Base-by-base conservation (phyloP, 2,888 invertebrate species). In the Molorchus minor region DNA sequence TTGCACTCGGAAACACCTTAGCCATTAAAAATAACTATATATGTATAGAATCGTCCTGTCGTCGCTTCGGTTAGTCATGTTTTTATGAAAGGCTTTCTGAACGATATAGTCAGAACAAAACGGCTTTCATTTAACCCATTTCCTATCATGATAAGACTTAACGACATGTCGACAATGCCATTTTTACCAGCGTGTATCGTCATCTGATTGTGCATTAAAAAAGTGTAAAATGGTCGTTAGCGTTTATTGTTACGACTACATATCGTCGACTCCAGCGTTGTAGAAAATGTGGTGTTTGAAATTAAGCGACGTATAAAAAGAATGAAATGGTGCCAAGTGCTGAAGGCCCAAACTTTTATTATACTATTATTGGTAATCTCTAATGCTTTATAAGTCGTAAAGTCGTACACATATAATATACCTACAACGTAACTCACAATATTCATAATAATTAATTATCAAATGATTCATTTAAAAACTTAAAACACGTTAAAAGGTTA, bases 151-250 rank as follows among this genome's bases (percentile, higher is more conserved):
- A 66, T 68, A 67, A 64, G 56, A 56, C 56, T 56, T 63, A 68
- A 68, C 68, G 65, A 67, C 60, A 65, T 65, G 67, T 68, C 65
- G 63, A 65, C 65, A 63, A 64, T 67, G 65, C 63, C 64, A 60
- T 60, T 62, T n/a, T 60, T 30, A 56, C 45, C 68, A 57, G 53
- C 66, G 63, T 60, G 59, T n/a, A n/a, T 54, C 63, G 69, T 71
- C 71, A 72, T 71, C 72, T 71, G 71, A 68, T 66, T 64, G 71
- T 66, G 61, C 71, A 71, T 72, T 72, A 71, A 72, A 72, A n/a
- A 71, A 71, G 71, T 71, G 71, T 67, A 68, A 68, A 71, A 63
- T 62, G 71, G 64, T 70, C 71, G 69, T 73, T 73, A 70, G 64
- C 58, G 69, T 65, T 71, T 69, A 72, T 73, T 71, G 71, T 71